These are phyloP conservation scores for Nomada fucata DNA, from an alignment of 2,888 invertebrate genomes.

Conservation along the genomic window DNA sequence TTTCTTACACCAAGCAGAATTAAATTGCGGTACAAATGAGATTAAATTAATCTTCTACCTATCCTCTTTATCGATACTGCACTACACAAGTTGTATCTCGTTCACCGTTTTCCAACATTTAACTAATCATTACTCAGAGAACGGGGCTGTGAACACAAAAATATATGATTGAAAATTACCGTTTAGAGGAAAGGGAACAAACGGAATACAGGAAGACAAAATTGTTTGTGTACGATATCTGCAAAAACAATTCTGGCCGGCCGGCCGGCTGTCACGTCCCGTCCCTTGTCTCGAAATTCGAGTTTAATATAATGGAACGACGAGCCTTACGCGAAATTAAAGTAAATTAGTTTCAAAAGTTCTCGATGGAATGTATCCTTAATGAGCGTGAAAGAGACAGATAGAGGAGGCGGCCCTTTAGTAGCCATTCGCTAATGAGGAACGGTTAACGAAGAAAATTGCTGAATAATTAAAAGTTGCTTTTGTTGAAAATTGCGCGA, in stretches of 20 bases:
- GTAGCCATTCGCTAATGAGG: conserved; percentile 65
- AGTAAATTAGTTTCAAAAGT: conserved; percentile 68
- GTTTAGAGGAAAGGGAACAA: no score
- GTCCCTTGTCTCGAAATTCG: conserved; percentile 31
- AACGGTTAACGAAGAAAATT: conserved; percentile 64
- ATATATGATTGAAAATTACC: no score
- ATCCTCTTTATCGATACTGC: neutral
- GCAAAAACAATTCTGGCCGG: neutral
- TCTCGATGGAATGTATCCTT: conserved; percentile 63
- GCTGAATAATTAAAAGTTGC: conserved; percentile 63
- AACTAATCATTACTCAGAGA: no score
- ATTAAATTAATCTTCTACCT: no score
- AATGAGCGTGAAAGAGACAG: conserved; percentile 42
- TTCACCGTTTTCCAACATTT: neutral
- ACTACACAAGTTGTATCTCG: neutral
- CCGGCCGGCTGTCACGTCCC: neutral
- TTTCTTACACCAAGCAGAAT: no score
- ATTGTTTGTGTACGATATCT: neutral
- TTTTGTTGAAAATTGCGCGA: conserved; percentile 52
- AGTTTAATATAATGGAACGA: conserved; percentile 44
- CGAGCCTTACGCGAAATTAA: conserved; percentile 46
- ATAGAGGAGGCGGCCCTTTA: conserved; percentile 42
- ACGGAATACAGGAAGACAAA: neutral
- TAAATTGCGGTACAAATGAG: no score
- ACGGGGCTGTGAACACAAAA: no score